Evolutionary conservation across 2,888 invertebrate species (phyloP).

Genomic region (Cerceris ruficornis): DNA sequence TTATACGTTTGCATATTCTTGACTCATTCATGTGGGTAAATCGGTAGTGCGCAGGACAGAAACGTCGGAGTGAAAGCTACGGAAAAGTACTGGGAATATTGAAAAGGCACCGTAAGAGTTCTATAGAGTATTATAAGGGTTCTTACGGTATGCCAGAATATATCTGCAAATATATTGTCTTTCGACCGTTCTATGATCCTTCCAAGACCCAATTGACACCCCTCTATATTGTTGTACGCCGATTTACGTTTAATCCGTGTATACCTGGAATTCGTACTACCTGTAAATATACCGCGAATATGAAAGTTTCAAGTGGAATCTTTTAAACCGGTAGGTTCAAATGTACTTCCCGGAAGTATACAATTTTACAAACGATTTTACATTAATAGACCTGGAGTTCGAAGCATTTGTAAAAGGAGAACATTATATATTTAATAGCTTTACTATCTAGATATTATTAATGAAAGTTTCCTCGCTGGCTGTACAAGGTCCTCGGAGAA

Average conservation of each 20-base stretch:
- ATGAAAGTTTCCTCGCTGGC: too few species aligned
- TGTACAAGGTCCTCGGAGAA: too few species aligned
- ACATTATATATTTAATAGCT: too few species aligned
- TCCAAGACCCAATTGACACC: not conserved
- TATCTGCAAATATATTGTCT: not conserved
- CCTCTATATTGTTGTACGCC: not conserved
- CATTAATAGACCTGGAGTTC: too few species aligned
- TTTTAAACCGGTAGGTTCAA: too few species aligned
- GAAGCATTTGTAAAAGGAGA: too few species aligned
- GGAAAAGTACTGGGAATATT: constrained; percentile 54
- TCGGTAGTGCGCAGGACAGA: constrained; percentile 19
- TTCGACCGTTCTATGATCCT: not conserved
- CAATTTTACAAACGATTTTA: too few species aligned
- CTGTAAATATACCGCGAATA: too few species aligned
- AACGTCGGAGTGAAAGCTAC: constrained; percentile 47
- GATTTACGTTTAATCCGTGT: not conserved
- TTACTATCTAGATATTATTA: too few species aligned
- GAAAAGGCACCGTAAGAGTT: not conserved
- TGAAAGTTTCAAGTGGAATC: too few species aligned
- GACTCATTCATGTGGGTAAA: not conserved
- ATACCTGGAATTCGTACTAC: not conserved
- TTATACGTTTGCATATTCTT: not conserved
- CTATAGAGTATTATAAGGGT: not conserved
- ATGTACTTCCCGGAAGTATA: too few species aligned
- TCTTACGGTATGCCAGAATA: not conserved